Evolutionary conservation across 2,113 vertebrate species (phyloP).

Genomic region (Donacobius atricapilla): DNA sequence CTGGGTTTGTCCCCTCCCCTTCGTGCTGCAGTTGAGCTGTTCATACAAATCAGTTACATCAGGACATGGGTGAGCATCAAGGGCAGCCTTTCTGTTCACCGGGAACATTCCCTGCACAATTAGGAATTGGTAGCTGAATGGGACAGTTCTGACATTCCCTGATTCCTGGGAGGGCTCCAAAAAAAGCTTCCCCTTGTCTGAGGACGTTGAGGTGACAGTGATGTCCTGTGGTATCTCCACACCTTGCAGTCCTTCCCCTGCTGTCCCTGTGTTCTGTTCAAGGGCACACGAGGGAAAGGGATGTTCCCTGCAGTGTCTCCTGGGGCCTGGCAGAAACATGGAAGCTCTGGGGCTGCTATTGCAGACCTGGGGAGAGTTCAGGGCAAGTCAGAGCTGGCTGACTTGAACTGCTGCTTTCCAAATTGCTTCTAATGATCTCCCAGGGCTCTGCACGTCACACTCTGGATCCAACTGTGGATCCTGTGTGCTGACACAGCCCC

Average conservation of each 20-base stretch:
- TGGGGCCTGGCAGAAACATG: neutral
- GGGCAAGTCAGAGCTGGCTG: neutral
- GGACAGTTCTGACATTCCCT: neutral
- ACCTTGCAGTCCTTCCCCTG: neutral
- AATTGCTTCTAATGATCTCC: neutral
- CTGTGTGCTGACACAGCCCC: neutral
- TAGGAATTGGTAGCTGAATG: neutral
- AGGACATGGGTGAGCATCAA: neutral
- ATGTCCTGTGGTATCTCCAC: neutral
- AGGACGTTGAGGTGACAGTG: accelerated
- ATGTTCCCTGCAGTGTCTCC: neutral
- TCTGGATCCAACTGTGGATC: neutral
- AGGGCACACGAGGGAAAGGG: neutral
- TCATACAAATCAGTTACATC: neutral
- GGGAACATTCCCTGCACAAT: neutral
- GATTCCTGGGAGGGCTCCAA: neutral
- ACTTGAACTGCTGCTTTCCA: neutral
- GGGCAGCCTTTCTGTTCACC: neutral
- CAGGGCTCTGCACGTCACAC: neutral
- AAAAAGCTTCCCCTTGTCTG: neutral
- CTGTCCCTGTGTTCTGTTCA: neutral
- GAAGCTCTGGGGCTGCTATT: accelerated
- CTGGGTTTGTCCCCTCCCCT: neutral
- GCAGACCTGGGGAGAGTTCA: too few species aligned
- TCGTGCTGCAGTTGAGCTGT: neutral